Conservation (phyloP, 2,888 invertebrate genomes). For the Aleiodes testaceus region DNA sequence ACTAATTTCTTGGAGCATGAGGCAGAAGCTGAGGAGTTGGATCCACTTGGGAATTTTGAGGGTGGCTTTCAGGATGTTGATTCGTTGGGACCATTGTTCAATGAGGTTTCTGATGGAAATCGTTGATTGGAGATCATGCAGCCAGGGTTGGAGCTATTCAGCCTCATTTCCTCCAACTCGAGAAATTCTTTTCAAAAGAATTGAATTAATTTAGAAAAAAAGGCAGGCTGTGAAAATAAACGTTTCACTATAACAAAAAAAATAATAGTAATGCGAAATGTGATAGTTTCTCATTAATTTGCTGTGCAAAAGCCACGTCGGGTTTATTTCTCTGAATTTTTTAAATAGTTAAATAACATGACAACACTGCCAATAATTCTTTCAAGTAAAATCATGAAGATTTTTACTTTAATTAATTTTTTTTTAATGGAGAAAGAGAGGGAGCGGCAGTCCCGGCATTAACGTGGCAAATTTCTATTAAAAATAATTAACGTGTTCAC, state of each 20-base stretch:
- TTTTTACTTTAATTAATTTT: background rate
- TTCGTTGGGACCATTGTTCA: slow-evolving; percentile 69
- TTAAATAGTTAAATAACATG: slow-evolving; percentile 33
- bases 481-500: slow-evolving; percentile 27
- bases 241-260: slow-evolving; percentile 23
- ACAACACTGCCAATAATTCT: slow-evolving; percentile 52
- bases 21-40: slow-evolving; percentile 67
- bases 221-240: slow-evolving; percentile 37
- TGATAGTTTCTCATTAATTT: slow-evolving; percentile 40
- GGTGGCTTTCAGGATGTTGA: slow-evolving; percentile 69
- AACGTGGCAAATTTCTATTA: slow-evolving; percentile 19
- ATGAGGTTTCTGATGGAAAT: slow-evolving; percentile 69
- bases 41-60: slow-evolving; percentile 68
- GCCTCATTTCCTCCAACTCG: no score
- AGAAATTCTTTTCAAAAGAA: slow-evolving; percentile 5
- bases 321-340: slow-evolving; percentile 25
- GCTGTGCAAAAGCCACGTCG: slow-evolving; percentile 34
- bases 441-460: slow-evolving; percentile 23
- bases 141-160: background rate
- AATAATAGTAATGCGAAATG: slow-evolving; percentile 20
- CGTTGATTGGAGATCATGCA: slow-evolving; percentile 56
- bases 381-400: slow-evolving; percentile 6
- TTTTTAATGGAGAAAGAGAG: no score
- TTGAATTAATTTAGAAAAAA: background rate
- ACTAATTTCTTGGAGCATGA: slow-evolving; percentile 62